These are phyloP conservation scores for Amiota mariae DNA, from an alignment of 2,888 invertebrate genomes.

Conservation along the genomic window DNA sequence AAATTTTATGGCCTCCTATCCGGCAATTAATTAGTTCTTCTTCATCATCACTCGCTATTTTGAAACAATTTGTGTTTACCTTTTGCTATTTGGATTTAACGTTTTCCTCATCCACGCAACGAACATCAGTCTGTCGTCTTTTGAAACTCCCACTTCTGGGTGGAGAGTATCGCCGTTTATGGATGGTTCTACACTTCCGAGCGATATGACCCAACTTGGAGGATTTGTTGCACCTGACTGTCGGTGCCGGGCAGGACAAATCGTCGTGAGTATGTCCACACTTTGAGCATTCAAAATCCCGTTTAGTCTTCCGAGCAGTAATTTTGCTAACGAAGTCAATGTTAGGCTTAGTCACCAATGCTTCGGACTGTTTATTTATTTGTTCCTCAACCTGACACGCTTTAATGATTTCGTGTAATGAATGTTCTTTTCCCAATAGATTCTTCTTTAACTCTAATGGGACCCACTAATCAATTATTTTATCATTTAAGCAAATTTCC, in stretches of 20 bases:
- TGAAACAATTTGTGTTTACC: background rate
- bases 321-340: too few species aligned
- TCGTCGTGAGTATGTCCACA: background rate
- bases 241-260: background rate
- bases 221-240: background rate
- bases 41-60: too few species aligned
- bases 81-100: background rate
- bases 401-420: constrained; percentile 35
- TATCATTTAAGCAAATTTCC: too few species aligned
- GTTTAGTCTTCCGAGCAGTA: background rate
- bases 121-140: too few species aligned
- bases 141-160: too few species aligned
- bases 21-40: too few species aligned
- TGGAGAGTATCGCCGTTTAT: too few species aligned
- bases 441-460: constrained; percentile 31
- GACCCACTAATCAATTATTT: too few species aligned
- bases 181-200: background rate
- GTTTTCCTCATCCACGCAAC: background rate
- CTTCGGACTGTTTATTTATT: constrained; percentile 27
- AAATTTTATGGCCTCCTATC: too few species aligned
- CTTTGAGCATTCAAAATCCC: too few species aligned
- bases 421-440: constrained; percentile 31
- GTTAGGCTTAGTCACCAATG: too few species aligned
- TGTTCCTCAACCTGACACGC: constrained; percentile 37
- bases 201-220: background rate